Conservation (phyloP, 2,113 vertebrate species). For the Oryzias woworae region DNA sequence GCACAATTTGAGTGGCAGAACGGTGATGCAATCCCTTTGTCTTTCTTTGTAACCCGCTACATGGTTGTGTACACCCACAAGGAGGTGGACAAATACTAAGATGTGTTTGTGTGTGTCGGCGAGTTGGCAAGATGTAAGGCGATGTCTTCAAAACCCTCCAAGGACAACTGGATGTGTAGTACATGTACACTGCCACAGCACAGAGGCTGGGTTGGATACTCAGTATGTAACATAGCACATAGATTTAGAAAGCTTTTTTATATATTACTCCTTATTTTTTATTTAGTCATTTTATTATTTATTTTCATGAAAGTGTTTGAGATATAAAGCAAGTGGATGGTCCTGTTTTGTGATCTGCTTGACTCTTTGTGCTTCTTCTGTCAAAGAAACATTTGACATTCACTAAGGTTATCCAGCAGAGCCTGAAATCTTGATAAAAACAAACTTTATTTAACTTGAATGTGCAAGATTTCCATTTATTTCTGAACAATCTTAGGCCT, state of each 20-base stretch:
- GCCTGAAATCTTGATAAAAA: too few relatives aligned
- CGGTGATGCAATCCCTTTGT: constrained; percentile 72
- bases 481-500: not conserved
- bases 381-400: constrained; percentile 4
- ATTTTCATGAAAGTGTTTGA: constrained; percentile 1
- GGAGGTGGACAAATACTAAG: constrained; percentile 41
- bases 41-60: constrained; percentile 57
- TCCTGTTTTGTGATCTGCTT: constrained; percentile 19
- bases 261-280: not conserved
- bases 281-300: constrained; percentile 4
- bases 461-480: not conserved
- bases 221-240: constrained; percentile 31
- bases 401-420: constrained; percentile 20
- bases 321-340: not conserved
- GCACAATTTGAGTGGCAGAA: constrained; percentile 56
- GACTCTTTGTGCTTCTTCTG: constrained; percentile 9
- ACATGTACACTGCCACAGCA: constrained; percentile 15
- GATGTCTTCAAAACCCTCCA: constrained; percentile 20
- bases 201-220: constrained; percentile 11
- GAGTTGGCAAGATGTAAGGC: constrained; percentile 5
- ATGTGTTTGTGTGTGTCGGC: not conserved
- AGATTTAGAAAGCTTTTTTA: constrained; percentile 20
- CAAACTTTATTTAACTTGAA: not conserved
- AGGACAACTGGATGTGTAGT: constrained; percentile 20
- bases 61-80: constrained; percentile 43